Percentiles rank a stretch among this genome's conserved stretches.
phyloP scores from a whole-genome alignment of 2,113 vertebrate genomes.

The Mesoclemmys tuberculata region DNA sequence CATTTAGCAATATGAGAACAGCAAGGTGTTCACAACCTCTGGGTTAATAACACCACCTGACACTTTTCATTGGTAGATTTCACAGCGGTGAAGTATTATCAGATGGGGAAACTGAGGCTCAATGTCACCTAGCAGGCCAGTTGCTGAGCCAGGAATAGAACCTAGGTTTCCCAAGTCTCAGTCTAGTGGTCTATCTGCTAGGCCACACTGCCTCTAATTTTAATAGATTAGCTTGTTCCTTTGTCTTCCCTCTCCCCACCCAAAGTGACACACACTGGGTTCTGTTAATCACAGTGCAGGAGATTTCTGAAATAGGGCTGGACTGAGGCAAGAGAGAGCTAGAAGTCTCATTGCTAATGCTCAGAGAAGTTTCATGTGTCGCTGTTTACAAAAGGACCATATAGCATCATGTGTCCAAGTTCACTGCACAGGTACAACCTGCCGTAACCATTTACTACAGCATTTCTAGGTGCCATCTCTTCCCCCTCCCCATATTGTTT shows the following conservation, averaged over 20 bases:
- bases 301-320: background rate
- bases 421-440: background rate
- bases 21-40: background rate
- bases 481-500: background rate
- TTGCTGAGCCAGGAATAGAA: background rate
- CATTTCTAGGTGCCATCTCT: background rate
- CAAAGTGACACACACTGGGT: rapidly evolving
- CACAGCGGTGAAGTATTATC: background rate
- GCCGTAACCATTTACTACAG: background rate
- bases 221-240: background rate
- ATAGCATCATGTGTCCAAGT: background rate
- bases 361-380: rapidly evolving
- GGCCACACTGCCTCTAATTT: rapidly evolving
- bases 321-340: background rate
- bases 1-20: background rate
- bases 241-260: background rate
- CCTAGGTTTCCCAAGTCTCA: background rate
- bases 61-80: background rate
- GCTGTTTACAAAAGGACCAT: rapidly evolving
- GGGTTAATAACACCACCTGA: background rate
- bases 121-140: rapidly evolving
- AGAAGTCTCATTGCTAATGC: background rate
- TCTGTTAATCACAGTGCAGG: rapidly evolving
- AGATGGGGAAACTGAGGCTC: rapidly evolving
- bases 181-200: rapidly evolving